phyloP scores from a whole-genome alignment of 2,797 vertebrate genomes.

The Adrianichthys oophorus region DNA sequence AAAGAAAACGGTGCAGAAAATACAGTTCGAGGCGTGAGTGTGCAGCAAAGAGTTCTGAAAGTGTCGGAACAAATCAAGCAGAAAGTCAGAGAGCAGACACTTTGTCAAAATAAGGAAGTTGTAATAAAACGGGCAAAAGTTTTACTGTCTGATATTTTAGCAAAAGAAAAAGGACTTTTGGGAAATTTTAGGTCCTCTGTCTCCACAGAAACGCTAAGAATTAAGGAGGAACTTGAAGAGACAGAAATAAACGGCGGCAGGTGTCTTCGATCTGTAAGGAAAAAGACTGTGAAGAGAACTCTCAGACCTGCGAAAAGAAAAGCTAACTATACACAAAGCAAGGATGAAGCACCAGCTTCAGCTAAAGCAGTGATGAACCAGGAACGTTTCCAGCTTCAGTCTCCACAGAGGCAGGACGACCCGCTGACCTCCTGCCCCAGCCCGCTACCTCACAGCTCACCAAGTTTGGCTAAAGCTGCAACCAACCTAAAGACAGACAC shows the following conservation, averaged over 20 bases:
- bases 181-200: conserved; percentile 10
- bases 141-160: conserved; percentile 75
- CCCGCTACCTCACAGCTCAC: conserved; percentile 56
- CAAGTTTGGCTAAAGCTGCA: conserved; percentile 38
- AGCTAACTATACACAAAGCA: conserved; percentile 32
- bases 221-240: conserved; percentile 20
- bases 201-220: conserved; percentile 22
- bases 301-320: conserved; percentile 43
- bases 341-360: conserved; percentile 17
- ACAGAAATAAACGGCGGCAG: conserved; percentile 32
- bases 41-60: conserved; percentile 14
- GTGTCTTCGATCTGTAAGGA: conserved; percentile 5
- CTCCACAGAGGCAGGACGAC: conserved; percentile 20
- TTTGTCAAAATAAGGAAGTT: conserved; percentile 46
- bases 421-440: conserved; percentile 39
- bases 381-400: conserved; percentile 16
- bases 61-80: conserved; percentile 10
- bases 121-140: conserved; percentile 76
- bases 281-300: conserved; percentile 20
- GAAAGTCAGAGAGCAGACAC: conserved; percentile 16
- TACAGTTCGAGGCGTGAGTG: conserved; percentile 1
- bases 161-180: conserved; percentile 31
- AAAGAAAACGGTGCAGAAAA: conserved; percentile 23
- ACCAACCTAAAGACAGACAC: conserved; percentile 45
- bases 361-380: conserved; percentile 20